Conservation (phyloP, 2,113 vertebrate species). For the Hydropotes inermis region DNA sequence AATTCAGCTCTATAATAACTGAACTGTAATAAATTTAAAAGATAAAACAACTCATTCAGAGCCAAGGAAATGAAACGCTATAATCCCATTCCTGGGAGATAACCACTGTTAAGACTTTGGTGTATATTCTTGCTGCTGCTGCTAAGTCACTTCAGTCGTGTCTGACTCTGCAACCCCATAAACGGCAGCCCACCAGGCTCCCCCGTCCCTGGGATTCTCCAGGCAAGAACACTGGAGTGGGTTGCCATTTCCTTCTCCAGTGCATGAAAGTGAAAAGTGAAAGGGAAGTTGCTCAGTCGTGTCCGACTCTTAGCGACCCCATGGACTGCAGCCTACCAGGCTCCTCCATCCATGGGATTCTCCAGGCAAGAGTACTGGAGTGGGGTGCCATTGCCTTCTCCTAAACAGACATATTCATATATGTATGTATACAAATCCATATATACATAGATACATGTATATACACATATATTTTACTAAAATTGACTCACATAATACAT, state of each 20-base stretch:
- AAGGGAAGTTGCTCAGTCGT: not conserved
- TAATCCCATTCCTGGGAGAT: not conserved
- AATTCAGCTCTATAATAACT: not conserved
- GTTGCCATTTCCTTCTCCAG: not conserved
- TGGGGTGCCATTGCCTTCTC: not conserved
- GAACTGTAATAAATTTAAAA: not conserved
- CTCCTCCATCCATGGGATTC: not conserved
- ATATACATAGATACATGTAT: not conserved
- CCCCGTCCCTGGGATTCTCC: accelerated
- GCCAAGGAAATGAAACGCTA: not conserved
- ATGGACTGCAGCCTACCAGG: not conserved
- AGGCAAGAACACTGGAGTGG: not conserved
- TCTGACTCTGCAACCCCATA: accelerated
- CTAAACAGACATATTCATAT: not conserved
- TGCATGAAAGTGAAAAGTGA: not conserved
- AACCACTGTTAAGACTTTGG: not conserved
- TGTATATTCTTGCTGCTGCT: not conserved
- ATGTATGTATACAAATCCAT: not conserved
- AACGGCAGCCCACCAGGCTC: not conserved
- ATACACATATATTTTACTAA: not conserved
- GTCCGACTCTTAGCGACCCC: accelerated
- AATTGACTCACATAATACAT: not conserved
- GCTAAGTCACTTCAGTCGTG: accelerated
- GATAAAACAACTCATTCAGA: not conserved
- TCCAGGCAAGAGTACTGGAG: not conserved